These are phyloP conservation scores for Choloepus didactylus DNA, from an alignment of 2,797 vertebrate species.

Conservation along the genomic window DNA sequence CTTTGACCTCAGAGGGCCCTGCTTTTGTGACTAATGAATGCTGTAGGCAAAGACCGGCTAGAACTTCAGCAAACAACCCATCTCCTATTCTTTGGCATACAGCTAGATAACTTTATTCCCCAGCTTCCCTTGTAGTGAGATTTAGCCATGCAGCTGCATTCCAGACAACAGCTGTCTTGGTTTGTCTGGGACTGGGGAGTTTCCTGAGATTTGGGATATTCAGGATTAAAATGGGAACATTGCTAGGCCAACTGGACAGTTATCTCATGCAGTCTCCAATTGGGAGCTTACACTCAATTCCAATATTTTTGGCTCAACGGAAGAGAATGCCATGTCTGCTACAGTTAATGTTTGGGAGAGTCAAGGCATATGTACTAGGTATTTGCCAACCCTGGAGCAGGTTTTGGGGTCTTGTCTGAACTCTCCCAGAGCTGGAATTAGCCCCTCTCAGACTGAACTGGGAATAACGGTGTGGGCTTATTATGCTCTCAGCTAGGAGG, in stretches of 20 bases:
- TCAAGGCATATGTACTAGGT: background rate
- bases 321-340: background rate
- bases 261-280: background rate
- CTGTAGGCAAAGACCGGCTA: background rate
- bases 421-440: background rate
- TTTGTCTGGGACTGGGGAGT: background rate
- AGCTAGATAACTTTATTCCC: background rate
- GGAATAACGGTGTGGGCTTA: too few species aligned
- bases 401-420: background rate
- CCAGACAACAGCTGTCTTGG: too few species aligned
- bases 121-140: background rate
- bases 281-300: background rate
- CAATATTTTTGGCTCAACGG: background rate
- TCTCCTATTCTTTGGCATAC: background rate
- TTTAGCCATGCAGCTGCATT: too few species aligned
- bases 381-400: background rate
- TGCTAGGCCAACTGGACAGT: background rate
- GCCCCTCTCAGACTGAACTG: background rate
- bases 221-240: background rate
- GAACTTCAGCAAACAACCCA: background rate
- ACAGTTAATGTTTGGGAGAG: background rate
- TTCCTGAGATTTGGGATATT: background rate
- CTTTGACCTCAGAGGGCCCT: background rate
- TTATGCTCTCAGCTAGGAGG: background rate
- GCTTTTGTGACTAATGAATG: background rate